Conservation (phyloP, 2,888 invertebrate genomes). For the Notodonta ziczac region DNA sequence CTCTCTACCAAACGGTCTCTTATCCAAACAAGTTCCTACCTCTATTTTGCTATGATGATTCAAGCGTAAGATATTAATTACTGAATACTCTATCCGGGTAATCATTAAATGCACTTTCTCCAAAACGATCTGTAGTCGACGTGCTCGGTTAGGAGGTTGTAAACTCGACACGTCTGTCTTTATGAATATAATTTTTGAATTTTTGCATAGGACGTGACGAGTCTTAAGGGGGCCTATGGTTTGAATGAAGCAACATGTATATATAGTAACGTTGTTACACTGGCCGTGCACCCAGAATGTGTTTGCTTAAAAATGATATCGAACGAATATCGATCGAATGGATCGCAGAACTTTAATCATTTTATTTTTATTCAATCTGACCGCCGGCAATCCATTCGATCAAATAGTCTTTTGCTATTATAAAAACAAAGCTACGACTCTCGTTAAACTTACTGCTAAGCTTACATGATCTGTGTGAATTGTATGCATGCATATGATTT, state of each 20-base stretch:
- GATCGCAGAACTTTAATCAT: slow-evolving; percentile 25
- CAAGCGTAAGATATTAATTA: too few relatives aligned
- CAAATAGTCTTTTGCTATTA: slow-evolving; percentile 44
- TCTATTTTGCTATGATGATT: background rate
- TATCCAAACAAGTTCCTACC: background rate
- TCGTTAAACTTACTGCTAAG: slow-evolving; percentile 71
- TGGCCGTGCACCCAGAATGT: slow-evolving; percentile 72
- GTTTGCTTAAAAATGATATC: slow-evolving; percentile 48
- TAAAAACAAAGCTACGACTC: slow-evolving; percentile 67
- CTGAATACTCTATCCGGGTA: too few relatives aligned
- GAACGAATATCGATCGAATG: slow-evolving; percentile 51
- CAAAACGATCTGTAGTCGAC: slow-evolving; percentile 4
- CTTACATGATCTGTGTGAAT: slow-evolving; percentile 75
- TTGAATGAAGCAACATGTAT: slow-evolving; percentile 48
- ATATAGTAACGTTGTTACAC: slow-evolving; percentile 55
- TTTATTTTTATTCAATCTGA: background rate
- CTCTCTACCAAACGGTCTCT: background rate
- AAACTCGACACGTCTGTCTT: background rate
- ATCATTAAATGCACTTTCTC: background rate
- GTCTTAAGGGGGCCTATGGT: slow-evolving; percentile 20
- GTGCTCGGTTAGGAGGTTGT: background rate
- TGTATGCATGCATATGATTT: slow-evolving; percentile 82
- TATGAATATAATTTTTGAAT: slow-evolving; percentile 1
- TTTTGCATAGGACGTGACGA: slow-evolving; percentile 12
- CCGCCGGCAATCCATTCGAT: slow-evolving; percentile 43